Evolutionary conservation across 2,797 vertebrate genomes (phyloP), one percentile per base, ranked within the genome.

Genomic region (Takifugu rubripes): DNA sequence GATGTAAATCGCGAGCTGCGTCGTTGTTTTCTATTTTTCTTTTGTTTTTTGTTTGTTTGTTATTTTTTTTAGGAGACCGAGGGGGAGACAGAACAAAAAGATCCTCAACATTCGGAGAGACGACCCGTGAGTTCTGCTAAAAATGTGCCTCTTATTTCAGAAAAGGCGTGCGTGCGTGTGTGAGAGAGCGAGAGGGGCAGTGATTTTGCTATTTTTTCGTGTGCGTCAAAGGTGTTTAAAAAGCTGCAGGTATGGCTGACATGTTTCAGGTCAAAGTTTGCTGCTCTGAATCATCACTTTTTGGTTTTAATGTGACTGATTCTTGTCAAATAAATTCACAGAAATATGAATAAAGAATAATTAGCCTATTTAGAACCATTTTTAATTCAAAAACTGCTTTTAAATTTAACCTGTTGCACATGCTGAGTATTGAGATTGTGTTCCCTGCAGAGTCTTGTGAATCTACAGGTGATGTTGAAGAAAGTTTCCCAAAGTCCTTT

Each of bases 401-500:
- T 21, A 21, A 21, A 21, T 21, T 40, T 40, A 40, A 40, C 36
- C 36, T 40, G 36, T 14, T 3, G 3, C 16, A 21, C 5, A 46
- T n/a, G 44, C 17, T 46, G 17, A 48, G 17, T 10, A 25, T 11
- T 47, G 46, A 6, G 46, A 25, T 25, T 47, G 17, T 15, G 27
- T 51, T 31, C 7, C 3, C 49, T 31, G 14, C 47, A 85, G 84
- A 85, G 78, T 43, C 1, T 78, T 21, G 56, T 3, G 4, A 45
- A 25, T 16, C 47, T 84, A 2, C 78, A 84, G 25, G 75, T 52
- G 12, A 74, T 85, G 74, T 40, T 87, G 1, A 81, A 64, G 49
- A 86, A 49, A 16, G 83, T 70, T 29, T 75, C 85, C 16, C 59
- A 69, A 14, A 84, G 33, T 25, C 66, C 66, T 17, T 52, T 74